Conservation (phyloP, 2,888 invertebrate genomes). For the Melanophora roralis region DNA sequence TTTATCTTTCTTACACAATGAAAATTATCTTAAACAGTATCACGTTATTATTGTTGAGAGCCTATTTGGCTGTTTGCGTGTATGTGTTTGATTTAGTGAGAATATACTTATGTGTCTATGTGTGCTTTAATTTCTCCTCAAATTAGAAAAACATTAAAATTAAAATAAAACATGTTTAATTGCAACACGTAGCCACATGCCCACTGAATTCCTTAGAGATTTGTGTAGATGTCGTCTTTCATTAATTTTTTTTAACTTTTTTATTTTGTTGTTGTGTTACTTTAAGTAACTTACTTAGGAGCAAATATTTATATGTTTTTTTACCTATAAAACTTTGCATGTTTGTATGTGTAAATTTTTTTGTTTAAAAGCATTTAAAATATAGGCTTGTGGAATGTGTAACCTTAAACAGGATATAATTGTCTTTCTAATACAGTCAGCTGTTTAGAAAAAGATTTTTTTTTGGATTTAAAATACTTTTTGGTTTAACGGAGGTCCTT, state of each 20-base stretch:
- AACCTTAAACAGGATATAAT: too few relatives aligned
- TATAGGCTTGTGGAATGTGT: too few relatives aligned
- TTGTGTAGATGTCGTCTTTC: constrained; percentile 19
- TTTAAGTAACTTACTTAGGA: neutral
- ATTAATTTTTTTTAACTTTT: neutral
- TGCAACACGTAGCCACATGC: constrained; percentile 44
- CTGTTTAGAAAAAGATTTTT: too few relatives aligned
- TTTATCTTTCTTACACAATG: neutral
- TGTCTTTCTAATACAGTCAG: too few relatives aligned
- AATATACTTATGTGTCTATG: neutral
- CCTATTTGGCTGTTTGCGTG: neutral
- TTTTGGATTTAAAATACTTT: too few relatives aligned
- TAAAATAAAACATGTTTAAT: constrained; percentile 37
- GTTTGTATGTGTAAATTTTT: neutral
- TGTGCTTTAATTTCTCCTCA: neutral
- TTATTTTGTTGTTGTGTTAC: neutral
- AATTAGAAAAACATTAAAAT: constrained; percentile 22
- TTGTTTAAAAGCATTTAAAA: too few relatives aligned
- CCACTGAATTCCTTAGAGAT: constrained; percentile 36
- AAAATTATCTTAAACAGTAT: constrained; percentile 8
- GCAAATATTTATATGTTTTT: neutral
- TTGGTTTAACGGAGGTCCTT: too few relatives aligned
- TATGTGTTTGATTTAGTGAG: neutral
- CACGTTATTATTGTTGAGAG: constrained; percentile 14
- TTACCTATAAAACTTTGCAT: too few relatives aligned